phyloP scores from a whole-genome alignment of 2,113 vertebrate species.

The Chionis minor region DNA sequence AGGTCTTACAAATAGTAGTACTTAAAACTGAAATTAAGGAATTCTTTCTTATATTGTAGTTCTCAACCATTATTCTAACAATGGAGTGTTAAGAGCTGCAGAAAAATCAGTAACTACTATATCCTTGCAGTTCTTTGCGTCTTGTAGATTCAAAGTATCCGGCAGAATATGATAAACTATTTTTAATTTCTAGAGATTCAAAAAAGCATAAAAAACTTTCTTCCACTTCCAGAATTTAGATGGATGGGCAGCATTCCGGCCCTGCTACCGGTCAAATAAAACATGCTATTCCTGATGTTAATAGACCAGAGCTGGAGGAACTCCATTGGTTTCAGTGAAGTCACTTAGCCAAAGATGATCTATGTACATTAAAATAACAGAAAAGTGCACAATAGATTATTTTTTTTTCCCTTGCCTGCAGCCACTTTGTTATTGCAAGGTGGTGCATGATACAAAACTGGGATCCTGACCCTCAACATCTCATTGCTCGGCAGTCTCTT shows the following conservation, averaged over 20 bases:
- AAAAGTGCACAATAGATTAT: neutral
- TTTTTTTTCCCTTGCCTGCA: neutral
- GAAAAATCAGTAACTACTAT: no score
- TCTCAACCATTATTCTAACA: no score
- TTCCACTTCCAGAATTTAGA: neutral
- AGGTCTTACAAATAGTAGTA: no score
- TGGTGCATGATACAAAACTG: neutral
- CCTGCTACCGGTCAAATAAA: neutral
- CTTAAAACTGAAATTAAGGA: no score
- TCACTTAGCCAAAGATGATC: neutral
- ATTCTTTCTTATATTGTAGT: no score
- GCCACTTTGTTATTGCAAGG: neutral
- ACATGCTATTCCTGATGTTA: neutral
- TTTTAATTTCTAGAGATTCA: neutral
- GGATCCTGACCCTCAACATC: neutral
- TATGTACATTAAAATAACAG: neutral
- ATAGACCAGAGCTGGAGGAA: neutral
- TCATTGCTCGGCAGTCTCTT: neutral
- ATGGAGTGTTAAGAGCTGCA: no score
- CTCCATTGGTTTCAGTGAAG: neutral
- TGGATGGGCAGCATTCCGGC: neutral
- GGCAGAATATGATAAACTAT: no score
- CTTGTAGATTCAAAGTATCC: no score
- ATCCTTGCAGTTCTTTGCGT: no score
- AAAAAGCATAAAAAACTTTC: neutral